These are phyloP conservation scores for Allolobophora icterica DNA, from an alignment of 2,888 invertebrate species.

Conservation along the genomic window DNA sequence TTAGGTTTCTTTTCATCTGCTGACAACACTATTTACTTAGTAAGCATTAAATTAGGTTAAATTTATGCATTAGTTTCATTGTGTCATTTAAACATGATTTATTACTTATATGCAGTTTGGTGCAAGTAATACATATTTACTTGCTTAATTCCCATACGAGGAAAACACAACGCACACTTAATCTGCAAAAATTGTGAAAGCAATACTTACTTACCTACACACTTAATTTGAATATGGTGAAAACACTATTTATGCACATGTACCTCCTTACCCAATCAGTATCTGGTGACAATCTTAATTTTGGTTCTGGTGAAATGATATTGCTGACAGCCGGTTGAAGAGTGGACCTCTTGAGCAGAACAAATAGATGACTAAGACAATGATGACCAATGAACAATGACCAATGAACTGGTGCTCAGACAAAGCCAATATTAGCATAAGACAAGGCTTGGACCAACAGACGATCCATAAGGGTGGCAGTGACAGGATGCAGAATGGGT, in stretches of 20 bases:
- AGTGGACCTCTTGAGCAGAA: neutral
- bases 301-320: neutral
- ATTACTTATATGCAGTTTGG: neutral
- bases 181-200: no score
- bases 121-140: neutral
- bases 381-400: neutral
- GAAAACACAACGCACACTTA: neutral
- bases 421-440: constrained; percentile 17
- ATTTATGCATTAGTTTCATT: neutral
- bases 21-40: neutral
- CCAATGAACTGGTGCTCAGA: neutral
- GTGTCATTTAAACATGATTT: neutral
- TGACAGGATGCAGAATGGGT: neutral
- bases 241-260: neutral
- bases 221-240: neutral
- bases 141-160: neutral
- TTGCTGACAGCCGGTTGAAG: neutral
- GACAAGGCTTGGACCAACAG: neutral
- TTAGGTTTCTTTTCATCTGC: neutral
- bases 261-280: neutral
- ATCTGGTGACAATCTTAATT: neutral
- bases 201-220: neutral
- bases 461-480: neutral
- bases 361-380: constrained; percentile 8
- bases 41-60: neutral